Evolutionary conservation across 2,888 invertebrate genomes (phyloP), one percentile per base, ranked within the genome.

Genomic region (Emmelina monodactyla): DNA sequence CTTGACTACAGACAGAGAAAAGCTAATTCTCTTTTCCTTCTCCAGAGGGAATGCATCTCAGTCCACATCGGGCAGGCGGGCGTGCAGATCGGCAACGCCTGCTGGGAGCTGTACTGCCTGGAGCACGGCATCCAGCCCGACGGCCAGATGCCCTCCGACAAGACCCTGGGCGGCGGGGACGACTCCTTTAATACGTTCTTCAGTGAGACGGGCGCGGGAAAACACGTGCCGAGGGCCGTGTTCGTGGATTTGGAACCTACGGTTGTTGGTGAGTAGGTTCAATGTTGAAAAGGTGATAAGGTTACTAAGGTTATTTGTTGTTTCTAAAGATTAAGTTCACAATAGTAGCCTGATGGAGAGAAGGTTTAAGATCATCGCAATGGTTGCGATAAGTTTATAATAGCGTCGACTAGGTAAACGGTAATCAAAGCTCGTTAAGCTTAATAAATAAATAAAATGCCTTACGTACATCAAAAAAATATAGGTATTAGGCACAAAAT

Each of bases 201-300:
- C 70, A 87, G 87, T 44, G 89, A 89, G 56, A 89, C 89, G 10
- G 86, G 86, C 10, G 83, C 87, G 1, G 89, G 89, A 14, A 89
- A 95, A 61, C 93, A 94, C 56, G 94, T 94, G 15, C 94, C 94
- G 0, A 81, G 94, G 35, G 92, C 89, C 1, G 90, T 94, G 25
- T 93, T 94, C 57, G 91, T 96, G 5, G 95, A 96, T 60, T 81
- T 95, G 51, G 95, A 96, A 63, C 95, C 95, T 37, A 94, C 94
- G 46, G 95, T 95, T 22, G 92, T 96, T 37, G 91, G 92, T 89
- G 59, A 82, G 73, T 47, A 7, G 28, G 12, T 13, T 1, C n/a
- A 22, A 11, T 6, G 16, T 10, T 2, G n/a, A n/a, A n/a, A n/a
- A n/a, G n/a, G n/a, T n/a, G n/a, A n/a, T n/a, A n/a, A n/a, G n/a